Percentiles rank a stretch among this genome's conserved stretches.
phyloP scores from a whole-genome alignment of 2,797 vertebrate species.

The Gambelia wislizenii region DNA sequence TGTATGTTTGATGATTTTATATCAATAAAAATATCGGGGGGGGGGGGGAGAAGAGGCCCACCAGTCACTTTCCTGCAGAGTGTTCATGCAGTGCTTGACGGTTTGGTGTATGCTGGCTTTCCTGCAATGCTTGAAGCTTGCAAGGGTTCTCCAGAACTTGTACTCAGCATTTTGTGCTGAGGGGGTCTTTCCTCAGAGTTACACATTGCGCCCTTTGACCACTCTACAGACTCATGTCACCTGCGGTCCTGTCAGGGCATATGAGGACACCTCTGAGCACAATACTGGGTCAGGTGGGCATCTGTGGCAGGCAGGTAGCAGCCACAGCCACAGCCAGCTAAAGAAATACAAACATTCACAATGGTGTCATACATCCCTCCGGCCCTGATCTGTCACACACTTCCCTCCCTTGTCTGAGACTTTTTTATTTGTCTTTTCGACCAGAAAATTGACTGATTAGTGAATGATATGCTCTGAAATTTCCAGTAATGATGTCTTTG shows the following conservation, averaged over 20 bases:
- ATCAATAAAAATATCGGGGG: no score
- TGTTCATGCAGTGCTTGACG: no score
- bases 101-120: not conserved
- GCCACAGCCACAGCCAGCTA: not conserved
- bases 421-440: not conserved
- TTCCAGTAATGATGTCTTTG: not conserved
- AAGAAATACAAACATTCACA: not conserved
- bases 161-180: not conserved
- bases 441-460: not conserved
- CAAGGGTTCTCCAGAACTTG: not conserved
- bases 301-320: not conserved
- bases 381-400: not conserved
- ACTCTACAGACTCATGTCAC: not conserved
- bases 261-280: not conserved
- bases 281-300: not conserved
- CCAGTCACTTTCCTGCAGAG: not conserved
- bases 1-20: no score
- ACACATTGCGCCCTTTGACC: not conserved
- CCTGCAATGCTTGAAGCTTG: not conserved
- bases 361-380: not conserved
- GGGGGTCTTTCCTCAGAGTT: not conserved
- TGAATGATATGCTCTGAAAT: not conserved
- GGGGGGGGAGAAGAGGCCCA: no score
- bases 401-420: not conserved
- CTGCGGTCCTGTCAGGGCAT: not conserved